Conservation (phyloP, 1,140 invertebrate genomes). For the Sinonovacula constricta region DNA sequence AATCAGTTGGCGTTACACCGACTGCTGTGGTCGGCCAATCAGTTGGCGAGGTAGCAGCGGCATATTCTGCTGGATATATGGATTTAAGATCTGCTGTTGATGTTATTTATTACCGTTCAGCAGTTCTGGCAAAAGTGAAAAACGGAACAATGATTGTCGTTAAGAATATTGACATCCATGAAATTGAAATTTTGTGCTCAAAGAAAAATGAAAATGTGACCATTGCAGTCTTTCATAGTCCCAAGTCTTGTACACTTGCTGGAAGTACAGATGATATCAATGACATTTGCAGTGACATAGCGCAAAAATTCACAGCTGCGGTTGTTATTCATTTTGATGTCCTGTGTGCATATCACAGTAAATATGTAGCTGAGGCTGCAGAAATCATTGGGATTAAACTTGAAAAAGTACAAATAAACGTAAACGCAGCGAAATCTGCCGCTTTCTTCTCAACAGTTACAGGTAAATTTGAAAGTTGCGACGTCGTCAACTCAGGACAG, state of each 20-base stretch:
- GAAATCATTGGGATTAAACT: constrained; percentile 8
- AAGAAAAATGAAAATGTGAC: neutral
- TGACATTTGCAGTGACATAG: neutral
- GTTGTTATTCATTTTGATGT: constrained; percentile 39
- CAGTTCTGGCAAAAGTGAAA: constrained; percentile 39
- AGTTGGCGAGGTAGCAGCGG: constrained; percentile 69
- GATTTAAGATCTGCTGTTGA: constrained; percentile 61
- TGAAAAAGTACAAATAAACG: neutral
- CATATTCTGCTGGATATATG: constrained; percentile 58
- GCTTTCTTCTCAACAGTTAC: constrained; percentile 49
- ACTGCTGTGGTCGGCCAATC: constrained; percentile 67
- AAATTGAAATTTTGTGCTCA: neutral
- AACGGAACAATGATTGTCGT: constrained; percentile 66
- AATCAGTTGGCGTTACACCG: constrained; percentile 55
- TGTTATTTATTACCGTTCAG: constrained; percentile 64
- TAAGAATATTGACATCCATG: no score
- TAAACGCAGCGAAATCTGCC: neutral
- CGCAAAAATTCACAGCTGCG: neutral
- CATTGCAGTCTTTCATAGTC: constrained; percentile 64
- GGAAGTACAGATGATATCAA: constrained; percentile 54
- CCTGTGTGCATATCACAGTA: constrained; percentile 57
- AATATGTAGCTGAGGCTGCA: constrained; percentile 35
- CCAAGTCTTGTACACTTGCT: constrained; percentile 61
- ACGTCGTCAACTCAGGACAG: neutral
- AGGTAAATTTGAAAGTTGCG: constrained; percentile 9